Base-by-base conservation (phyloP, 2,113 vertebrate genomes). In the Takifugu bimaculatus region DNA sequence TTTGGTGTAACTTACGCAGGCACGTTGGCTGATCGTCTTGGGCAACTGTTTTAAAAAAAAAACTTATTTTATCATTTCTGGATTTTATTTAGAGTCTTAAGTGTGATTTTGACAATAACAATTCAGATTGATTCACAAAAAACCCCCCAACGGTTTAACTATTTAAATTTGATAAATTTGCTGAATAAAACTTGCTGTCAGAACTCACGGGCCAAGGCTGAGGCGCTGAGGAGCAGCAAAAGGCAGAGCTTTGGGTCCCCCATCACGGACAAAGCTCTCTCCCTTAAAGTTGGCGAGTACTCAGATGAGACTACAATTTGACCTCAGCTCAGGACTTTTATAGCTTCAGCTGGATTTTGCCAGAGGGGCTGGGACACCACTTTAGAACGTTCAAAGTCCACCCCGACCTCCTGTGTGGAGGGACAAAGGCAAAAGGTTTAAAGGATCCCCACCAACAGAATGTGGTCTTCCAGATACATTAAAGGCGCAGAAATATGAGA, bases 171-270 rank as follows among this genome's bases (percentile, higher is more conserved):
- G 7, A 27, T 1, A 20, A 20, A 54, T 1, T n/a, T 42, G 3
- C 1, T 54, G 13, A 13, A 43, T 11, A 54, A 32, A 20, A 2
- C 3, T 25, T 6, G 6, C 42, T 2, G 5, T 14, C 15, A 48
- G 45, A 48, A 88, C 90, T 89, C 79, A 92, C 91, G 69, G 54
- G 81, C 58, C 71, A 90, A 77, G 48, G 84, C 73, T 49, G 76
- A 58, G 29, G 68, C 68, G 55, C 80, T 65, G 26, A 92, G 75
- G 55, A 91, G 80, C 72, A 92, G 79, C 74, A 89, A 70, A 77
- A 92, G 79, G 68, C 66, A 86, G 84, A 91, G 87, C 87, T 90
- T 89, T 67, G 83, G 80, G 64, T 88, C 86, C 78, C 89, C 85
- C 91, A 92, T 92, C 60, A 44, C 72, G 86, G 89, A 86, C 79